phyloP scores from a whole-genome alignment of 2,888 invertebrate species.

The Pseudococcus viburni region DNA sequence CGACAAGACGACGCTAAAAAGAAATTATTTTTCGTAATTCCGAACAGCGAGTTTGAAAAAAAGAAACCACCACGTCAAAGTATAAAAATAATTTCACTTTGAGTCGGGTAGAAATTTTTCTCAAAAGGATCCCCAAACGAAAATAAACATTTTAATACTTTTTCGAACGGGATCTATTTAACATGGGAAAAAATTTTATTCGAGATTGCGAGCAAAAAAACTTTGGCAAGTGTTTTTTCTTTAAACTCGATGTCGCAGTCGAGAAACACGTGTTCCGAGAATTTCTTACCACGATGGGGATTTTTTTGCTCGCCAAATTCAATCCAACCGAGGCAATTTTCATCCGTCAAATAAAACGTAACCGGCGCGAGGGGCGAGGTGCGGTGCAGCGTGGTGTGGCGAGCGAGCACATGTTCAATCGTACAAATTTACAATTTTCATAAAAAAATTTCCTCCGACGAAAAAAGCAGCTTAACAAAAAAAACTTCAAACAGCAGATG shows the following conservation, averaged over 20 bases:
- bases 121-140: constrained; percentile 4
- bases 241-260: neutral
- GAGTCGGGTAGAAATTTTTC: neutral
- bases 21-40: constrained; percentile 1
- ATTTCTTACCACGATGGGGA: neutral
- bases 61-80: neutral
- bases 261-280: neutral
- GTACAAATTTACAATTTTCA: constrained; percentile 21
- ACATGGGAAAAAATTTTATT: neutral
- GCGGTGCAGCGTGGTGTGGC: too few relatives aligned
- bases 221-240: neutral
- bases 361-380: neutral
- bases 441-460: neutral
- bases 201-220: constrained; percentile 20
- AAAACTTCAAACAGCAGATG: constrained; percentile 13
- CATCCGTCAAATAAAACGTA: neutral
- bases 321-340: neutral
- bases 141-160: constrained; percentile 16
- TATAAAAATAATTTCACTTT: constrained; percentile 16
- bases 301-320: neutral
- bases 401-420: neutral
- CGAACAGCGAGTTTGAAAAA: neutral
- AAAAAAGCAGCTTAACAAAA: neutral
- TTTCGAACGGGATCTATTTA: neutral
- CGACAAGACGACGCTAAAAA: neutral